Percentiles rank a stretch among this genome's conserved stretches.
These are phyloP conservation scores for Pentamera pediparva DNA, from an alignment of 53 echinoderm and acorn worm species.

Conservation along the genomic window DNA sequence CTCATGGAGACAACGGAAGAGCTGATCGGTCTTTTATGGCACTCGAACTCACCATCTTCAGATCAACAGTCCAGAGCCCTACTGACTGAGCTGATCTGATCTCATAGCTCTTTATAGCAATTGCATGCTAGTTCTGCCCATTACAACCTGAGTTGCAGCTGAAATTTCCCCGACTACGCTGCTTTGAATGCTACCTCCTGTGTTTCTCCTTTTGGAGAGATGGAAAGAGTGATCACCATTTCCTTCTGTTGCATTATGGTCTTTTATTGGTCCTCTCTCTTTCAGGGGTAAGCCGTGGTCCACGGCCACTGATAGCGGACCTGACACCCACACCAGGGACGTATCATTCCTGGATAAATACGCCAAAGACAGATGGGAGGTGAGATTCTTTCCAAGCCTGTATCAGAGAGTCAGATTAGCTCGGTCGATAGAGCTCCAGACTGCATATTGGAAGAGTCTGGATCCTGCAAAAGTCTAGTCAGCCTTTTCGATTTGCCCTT, in stretches of 20 bases:
- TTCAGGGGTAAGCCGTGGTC: conserved; percentile 82
- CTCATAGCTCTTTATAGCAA: background rate
- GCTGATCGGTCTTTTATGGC: too few species aligned
- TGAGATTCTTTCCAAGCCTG: conserved; percentile 9
- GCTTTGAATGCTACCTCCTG: too few species aligned
- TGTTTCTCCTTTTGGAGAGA: background rate
- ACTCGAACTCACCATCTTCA: too few species aligned
- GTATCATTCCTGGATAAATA: conserved; percentile 75
- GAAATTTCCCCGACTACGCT: background rate
- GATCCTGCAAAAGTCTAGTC: too few species aligned
- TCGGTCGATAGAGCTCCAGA: too few species aligned
- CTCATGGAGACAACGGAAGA: too few species aligned
- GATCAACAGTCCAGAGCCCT: too few species aligned
- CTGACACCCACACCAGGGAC: conserved; percentile 77
- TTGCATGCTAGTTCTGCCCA: background rate
- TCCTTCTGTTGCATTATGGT: background rate
- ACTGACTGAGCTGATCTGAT: too few species aligned
- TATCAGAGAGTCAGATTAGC: background rate
- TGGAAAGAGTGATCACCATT: too few species aligned
- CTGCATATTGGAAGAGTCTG: too few species aligned
- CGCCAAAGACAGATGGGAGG: conserved; percentile 96
- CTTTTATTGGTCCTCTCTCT: background rate
- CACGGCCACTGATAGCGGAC: conserved; percentile 46
- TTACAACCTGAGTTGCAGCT: background rate
- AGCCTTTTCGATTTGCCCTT: too few species aligned